Evolutionary conservation across 2,797 vertebrate species (phyloP).

Genomic region (Acrossocheilus fasciatus): DNA sequence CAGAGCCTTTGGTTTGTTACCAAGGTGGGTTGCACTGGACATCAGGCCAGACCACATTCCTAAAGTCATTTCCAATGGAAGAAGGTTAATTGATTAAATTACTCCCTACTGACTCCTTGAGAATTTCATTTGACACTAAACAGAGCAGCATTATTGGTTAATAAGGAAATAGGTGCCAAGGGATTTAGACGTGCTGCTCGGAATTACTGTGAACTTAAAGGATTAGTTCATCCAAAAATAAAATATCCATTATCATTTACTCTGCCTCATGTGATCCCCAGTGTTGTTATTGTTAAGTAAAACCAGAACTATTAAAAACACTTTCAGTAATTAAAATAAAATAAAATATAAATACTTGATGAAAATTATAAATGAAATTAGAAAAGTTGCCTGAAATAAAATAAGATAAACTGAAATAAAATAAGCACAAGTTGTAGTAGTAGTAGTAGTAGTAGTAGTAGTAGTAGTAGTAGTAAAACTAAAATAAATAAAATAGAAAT

Average conservation of each 20-base stretch:
- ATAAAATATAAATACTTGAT: not conserved
- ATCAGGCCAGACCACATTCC: conserved; percentile 62
- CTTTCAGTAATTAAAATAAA: not conserved
- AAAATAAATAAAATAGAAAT: not conserved
- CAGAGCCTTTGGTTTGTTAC: conserved; percentile 12
- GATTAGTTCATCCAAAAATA: conserved; percentile 34
- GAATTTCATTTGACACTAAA: conserved; percentile 72
- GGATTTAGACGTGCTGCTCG: conserved; percentile 55
- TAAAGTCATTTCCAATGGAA: conserved; percentile 68
- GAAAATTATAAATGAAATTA: not conserved
- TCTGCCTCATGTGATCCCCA: conserved; percentile 3
- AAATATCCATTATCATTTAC: conserved; percentile 20
- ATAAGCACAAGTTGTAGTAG: not conserved
- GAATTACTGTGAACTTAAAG: conserved; percentile 46
- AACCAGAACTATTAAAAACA: not conserved
- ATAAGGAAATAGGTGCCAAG: conserved; percentile 64
- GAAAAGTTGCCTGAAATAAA: not conserved
- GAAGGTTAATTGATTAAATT: conserved; percentile 79
- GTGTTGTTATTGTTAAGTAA: not conserved
- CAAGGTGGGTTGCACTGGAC: conserved; percentile 60
- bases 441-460: not conserved
- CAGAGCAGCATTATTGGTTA: conserved; percentile 66
- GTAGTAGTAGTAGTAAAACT: not conserved
- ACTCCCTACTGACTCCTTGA: conserved; percentile 71
- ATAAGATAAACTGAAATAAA: not conserved